phyloP scores from a whole-genome alignment of 2,113 vertebrate species.

The Scolopax mira region DNA sequence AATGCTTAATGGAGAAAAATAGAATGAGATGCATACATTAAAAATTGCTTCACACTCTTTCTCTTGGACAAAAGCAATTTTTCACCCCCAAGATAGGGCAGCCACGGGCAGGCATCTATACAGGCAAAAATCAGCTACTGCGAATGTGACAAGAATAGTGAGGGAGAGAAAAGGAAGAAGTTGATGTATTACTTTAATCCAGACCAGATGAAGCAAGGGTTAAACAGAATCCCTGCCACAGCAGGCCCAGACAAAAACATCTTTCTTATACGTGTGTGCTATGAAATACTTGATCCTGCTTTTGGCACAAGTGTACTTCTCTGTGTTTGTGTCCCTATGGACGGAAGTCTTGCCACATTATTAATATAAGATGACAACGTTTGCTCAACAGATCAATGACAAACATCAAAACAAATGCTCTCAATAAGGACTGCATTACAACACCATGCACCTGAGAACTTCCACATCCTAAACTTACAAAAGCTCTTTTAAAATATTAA shows the following conservation, averaged over 20 bases:
- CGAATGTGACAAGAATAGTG: not conserved
- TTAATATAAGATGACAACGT: not conserved
- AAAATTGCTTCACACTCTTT: not conserved
- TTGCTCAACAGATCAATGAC: not conserved
- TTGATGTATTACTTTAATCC: not conserved
- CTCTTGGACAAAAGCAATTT: not conserved
- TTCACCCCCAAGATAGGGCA: rapidly evolving
- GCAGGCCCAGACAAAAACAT: not conserved
- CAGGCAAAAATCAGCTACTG: not conserved
- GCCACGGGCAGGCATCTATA: not conserved
- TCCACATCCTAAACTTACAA: not conserved
- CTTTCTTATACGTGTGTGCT: not conserved
- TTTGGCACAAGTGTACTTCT: not conserved
- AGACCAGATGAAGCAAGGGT: not conserved
- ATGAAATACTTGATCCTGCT: not conserved
- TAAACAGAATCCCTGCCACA: not conserved
- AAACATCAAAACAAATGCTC: not conserved
- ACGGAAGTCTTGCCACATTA: not conserved
- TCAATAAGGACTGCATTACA: not conserved
- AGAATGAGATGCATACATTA: not conserved
- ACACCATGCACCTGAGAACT: not conserved
- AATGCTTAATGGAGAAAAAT: not conserved
- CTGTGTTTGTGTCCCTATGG: not conserved
- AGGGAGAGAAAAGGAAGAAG: not conserved
- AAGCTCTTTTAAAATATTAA: not conserved